Conservation (phyloP, 2,113 vertebrate genomes). For the Hoplias malabaricus region DNA sequence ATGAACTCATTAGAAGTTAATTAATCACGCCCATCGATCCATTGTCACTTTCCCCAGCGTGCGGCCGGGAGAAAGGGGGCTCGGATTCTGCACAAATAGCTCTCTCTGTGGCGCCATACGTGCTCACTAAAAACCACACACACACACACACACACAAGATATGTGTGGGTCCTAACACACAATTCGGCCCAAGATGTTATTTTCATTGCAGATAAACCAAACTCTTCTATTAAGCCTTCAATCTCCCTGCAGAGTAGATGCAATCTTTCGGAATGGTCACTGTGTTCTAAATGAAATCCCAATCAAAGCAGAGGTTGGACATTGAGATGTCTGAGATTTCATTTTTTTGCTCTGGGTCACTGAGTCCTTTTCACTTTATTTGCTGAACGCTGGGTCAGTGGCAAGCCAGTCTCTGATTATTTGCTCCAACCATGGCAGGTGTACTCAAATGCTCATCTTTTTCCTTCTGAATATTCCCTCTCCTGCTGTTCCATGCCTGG, state of each 20-base stretch:
- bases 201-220: neutral
- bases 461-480: neutral
- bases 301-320: neutral
- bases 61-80: constrained; percentile 55
- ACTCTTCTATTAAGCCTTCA: neutral
- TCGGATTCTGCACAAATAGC: constrained; percentile 60
- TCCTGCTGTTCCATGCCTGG: too few relatives aligned
- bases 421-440: neutral
- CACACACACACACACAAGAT: neutral
- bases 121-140: neutral
- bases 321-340: neutral
- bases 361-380: neutral
- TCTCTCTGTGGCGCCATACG: constrained; percentile 37
- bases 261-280: neutral
- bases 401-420: neutral
- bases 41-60: constrained; percentile 65
- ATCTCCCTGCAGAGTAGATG: neutral
- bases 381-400: neutral
- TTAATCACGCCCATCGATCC: constrained; percentile 77
- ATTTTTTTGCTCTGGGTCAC: neutral
- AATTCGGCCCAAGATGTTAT: neutral
- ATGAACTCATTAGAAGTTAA: constrained; percentile 81
- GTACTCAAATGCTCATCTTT: neutral
- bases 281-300: neutral
- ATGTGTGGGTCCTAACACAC: neutral